A percentile compares a stretch with the other conserved stretches of the same genome.
Evolutionary conservation across 1,140 invertebrate species (phyloP).

Genomic region (Agrypnia vestita): DNA sequence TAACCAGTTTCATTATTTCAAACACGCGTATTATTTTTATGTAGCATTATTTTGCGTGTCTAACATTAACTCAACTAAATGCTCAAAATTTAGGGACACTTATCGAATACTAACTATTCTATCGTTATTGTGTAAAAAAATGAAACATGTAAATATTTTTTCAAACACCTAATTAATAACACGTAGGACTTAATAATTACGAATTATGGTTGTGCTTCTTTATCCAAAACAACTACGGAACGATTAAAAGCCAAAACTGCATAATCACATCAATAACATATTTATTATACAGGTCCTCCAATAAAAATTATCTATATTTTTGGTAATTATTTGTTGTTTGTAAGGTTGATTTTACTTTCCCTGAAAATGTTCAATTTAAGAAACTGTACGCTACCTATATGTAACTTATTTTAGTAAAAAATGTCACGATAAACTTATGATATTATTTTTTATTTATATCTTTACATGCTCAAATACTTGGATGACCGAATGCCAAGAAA

Average conservation of each 20-base stretch:
- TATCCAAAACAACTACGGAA: slow-evolving; percentile 55
- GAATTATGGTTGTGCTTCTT: slow-evolving; percentile 60
- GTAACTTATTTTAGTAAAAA: no score
- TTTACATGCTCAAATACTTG: no score
- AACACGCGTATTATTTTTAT: background rate
- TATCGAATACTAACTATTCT: slow-evolving; percentile 53
- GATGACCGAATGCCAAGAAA: no score
- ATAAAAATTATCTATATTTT: no score
- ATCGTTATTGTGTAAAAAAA: slow-evolving; percentile 49
- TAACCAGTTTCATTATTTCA: background rate
- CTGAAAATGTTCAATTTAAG: no score
- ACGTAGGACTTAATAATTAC: slow-evolving; percentile 55
- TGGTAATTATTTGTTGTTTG: no score
- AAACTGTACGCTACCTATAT: no score
- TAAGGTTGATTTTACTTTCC: no score
- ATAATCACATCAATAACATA: slow-evolving; percentile 49
- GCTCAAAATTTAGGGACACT: slow-evolving; percentile 62
- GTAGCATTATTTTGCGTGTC: slow-evolving; percentile 52
- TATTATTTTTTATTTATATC: no score
- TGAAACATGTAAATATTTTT: slow-evolving; percentile 52
- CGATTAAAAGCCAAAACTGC: slow-evolving; percentile 43
- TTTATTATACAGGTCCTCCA: slow-evolving; percentile 45
- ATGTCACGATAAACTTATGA: no score
- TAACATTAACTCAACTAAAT: slow-evolving; percentile 61
- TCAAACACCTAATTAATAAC: slow-evolving; percentile 39